Percentiles rank a stretch among this genome's conserved stretches.
Evolutionary conservation across 2,888 invertebrate species (phyloP).

Genomic region (Cistogaster globosa): DNA sequence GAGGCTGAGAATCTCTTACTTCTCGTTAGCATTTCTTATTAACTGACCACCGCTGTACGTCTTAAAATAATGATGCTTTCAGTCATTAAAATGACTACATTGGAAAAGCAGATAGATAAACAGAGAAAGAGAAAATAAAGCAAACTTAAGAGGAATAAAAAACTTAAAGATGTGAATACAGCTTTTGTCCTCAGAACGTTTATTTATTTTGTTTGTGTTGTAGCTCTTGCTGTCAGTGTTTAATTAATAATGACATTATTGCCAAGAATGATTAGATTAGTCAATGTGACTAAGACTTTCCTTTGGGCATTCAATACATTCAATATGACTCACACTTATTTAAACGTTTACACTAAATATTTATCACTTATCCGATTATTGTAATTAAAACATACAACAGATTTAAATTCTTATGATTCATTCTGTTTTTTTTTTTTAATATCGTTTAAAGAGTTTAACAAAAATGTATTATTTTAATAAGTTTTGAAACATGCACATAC

Average conservation of each 20-base stretch:
- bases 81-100: not conserved
- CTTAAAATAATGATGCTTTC: not conserved
- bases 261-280: slow-evolving; percentile 62
- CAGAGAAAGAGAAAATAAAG: not conserved
- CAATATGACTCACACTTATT: slow-evolving; percentile 5
- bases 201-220: not conserved
- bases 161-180: not conserved
- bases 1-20: too few species aligned
- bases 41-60: too few species aligned
- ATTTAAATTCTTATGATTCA: not conserved
- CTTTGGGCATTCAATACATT: slow-evolving; percentile 48
- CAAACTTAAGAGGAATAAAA: not conserved
- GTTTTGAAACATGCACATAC: not conserved
- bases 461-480: not conserved
- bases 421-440: not conserved
- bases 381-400: slow-evolving; percentile 6
- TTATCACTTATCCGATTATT: not conserved
- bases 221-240: not conserved
- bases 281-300: slow-evolving; percentile 45
- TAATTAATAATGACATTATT: slow-evolving; percentile 53
- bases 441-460: not conserved
- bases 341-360: not conserved
- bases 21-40: too few species aligned
- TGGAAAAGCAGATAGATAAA: not conserved
- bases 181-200: slow-evolving; percentile 27